These are phyloP conservation scores for Orbicella faveolata DNA, from an alignment of 64 coral and sea anemone species.

Conservation along the genomic window DNA sequence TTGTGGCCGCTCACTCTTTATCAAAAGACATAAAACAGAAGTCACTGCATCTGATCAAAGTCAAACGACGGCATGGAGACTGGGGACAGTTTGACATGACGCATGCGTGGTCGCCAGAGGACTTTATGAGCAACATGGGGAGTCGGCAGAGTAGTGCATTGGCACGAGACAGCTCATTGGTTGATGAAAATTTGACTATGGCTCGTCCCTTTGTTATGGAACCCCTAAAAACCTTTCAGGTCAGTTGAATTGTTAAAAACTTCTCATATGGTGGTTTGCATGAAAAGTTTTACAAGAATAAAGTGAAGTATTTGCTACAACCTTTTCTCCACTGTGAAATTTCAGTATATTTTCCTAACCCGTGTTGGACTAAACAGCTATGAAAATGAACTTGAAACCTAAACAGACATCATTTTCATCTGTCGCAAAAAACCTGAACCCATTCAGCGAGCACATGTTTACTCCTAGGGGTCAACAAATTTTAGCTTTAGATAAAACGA, in stretches of 20 bases:
- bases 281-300: no score
- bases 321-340: no score
- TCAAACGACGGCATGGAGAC: conserved; percentile 77
- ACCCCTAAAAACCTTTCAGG: conserved; percentile 55
- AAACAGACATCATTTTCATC: no score
- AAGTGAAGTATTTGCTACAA: no score
- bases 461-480: no score
- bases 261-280: no score
- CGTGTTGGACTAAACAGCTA: no score
- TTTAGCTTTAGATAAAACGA: no score
- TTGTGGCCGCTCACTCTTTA: conserved; percentile 61
- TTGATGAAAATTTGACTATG: conserved; percentile 44
- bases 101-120: conserved; percentile 85
- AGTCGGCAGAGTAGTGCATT: conserved; percentile 31
- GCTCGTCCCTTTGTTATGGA: conserved; percentile 53
- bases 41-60: conserved; percentile 65
- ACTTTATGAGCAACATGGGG: conserved; percentile 29
- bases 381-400: no score
- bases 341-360: no score
- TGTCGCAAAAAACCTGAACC: no score
- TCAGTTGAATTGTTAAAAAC: not conserved
- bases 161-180: conserved; percentile 34
- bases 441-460: no score
- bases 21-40: conserved; percentile 74
- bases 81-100: conserved; percentile 83